Evolutionary conservation across 2,888 invertebrate genomes (phyloP).

Genomic region (Helobdella robusta): DNA sequence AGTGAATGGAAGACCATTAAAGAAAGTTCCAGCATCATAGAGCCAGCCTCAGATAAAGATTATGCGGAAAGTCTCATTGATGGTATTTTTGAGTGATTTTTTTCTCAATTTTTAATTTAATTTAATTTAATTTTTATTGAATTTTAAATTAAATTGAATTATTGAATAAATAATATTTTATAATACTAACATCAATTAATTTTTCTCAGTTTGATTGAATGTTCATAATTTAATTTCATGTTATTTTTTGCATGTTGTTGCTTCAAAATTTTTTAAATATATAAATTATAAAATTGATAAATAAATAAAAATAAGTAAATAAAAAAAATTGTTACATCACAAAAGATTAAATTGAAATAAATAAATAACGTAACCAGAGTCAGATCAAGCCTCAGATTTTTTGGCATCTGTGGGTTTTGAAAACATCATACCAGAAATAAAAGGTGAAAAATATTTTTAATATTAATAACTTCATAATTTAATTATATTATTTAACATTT

Average conservation of each 20-base stretch:
- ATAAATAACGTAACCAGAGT: neutral
- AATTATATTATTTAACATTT: neutral
- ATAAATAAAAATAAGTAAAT: too few species aligned
- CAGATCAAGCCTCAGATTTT: slow-evolving; percentile 16
- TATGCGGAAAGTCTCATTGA: slow-evolving; percentile 5
- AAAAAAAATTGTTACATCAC: too few species aligned
- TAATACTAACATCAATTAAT: neutral
- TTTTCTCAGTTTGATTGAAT: too few species aligned
- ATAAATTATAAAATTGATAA: too few species aligned
- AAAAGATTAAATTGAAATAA: too few species aligned
- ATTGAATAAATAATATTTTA: too few species aligned
- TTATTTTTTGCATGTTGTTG: too few species aligned
- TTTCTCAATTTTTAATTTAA: too few species aligned
- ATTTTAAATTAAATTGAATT: too few species aligned
- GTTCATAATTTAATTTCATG: too few species aligned
- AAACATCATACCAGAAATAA: slow-evolving; percentile 9
- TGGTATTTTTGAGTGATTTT: neutral
- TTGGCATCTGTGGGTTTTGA: slow-evolving; percentile 13
- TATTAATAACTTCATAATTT: neutral
- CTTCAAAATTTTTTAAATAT: too few species aligned
- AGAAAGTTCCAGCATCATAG: neutral
- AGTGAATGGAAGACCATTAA: slow-evolving; percentile 9
- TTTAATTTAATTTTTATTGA: too few species aligned
- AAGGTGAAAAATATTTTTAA: neutral
- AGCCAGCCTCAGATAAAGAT: slow-evolving; percentile 12